These are phyloP conservation scores for Nesidiocoris tenuis DNA, from an alignment of 2,888 invertebrate species.

Conservation along the genomic window DNA sequence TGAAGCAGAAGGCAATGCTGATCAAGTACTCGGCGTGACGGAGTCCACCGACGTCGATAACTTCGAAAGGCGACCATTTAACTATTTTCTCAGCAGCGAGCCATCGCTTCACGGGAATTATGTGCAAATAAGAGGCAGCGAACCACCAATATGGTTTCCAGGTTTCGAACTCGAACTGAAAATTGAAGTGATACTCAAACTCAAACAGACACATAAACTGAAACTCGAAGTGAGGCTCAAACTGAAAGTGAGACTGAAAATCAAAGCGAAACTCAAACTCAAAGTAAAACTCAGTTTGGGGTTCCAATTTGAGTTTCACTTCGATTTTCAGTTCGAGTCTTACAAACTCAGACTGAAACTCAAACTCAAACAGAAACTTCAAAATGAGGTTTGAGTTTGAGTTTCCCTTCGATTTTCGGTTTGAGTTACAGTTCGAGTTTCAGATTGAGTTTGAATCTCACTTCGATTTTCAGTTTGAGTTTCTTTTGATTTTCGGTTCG, in stretches of 20 bases:
- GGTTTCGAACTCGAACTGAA: neutral
- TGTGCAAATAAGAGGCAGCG: slow-evolving; percentile 12
- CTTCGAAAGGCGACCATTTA: slow-evolving; percentile 5
- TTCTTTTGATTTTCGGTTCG: no score
- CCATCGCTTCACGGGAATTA: slow-evolving; percentile 7
- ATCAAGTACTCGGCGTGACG: slow-evolving; percentile 2
- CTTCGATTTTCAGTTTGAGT: no score
- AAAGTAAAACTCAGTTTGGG: neutral
- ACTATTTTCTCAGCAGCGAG: slow-evolving; percentile 4
- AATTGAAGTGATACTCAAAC: neutral
- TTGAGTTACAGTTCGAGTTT: no score
- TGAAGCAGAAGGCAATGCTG: slow-evolving; percentile 14
- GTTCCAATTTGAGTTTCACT: neutral
- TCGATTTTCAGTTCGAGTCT: neutral
- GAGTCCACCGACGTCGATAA: neutral
- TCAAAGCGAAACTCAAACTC: neutral
- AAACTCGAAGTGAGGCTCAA: neutral
- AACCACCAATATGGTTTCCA: slow-evolving; percentile 20
- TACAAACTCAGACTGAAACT: neutral
- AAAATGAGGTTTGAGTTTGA: no score
- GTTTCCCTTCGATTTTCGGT: no score
- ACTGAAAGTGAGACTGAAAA: neutral
- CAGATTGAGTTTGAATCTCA: no score
- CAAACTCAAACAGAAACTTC: no score
- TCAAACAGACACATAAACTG: neutral